Evolutionary conservation across 2,888 invertebrate genomes (phyloP), one percentile per base, ranked within the genome.

Genomic region (Platycheirus albimanus): DNA sequence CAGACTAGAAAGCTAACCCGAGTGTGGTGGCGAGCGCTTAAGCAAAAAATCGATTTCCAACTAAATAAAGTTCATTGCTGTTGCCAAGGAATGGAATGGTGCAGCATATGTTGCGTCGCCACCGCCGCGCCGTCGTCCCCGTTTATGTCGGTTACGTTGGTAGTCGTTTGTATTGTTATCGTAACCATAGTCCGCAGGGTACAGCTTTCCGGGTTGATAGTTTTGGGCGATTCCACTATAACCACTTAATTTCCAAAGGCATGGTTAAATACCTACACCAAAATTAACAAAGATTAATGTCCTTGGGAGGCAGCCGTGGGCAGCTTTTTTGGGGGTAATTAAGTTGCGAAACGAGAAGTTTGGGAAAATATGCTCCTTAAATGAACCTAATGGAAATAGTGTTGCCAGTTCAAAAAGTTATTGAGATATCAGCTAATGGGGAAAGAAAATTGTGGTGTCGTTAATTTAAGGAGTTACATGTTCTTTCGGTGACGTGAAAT

Each of bases 41-140:
- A 41, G 72, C 45, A 63, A 17, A 64, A 72, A 64, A 72, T 72
- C 72, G 54, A 72, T 72, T 64, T 64, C 1, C 10, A 45, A 63
- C 45, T 24, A 54, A 28, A 71, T 17, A 52, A 33, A 20, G 17
- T 30, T 51, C 11, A 52, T 8, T 33, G 24, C 17, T 72, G 72
- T 72, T 72, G 63, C 45, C 19, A 64, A 38, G 52, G 36, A 63
- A 41, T 13, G 8, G 13, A 54, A 45, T 43, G n/a, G 52, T 19
- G 33, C 7, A 30, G 54, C 43, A 54, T 66, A 17, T 52, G 17
- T 45, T 45, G 51, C 15, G 28, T 30, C 24, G 41, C 13, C n/a
- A n/a, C n/a, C n/a, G n/a, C n/a, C n/a, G n/a, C n/a, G n/a, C n/a
- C n/a, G n/a, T n/a, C n/a, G n/a, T n/a, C n/a, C n/a, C n/a, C n/a